Base-by-base conservation (phyloP, 2,888 invertebrate genomes). In the Coremacera marginata region DNA sequence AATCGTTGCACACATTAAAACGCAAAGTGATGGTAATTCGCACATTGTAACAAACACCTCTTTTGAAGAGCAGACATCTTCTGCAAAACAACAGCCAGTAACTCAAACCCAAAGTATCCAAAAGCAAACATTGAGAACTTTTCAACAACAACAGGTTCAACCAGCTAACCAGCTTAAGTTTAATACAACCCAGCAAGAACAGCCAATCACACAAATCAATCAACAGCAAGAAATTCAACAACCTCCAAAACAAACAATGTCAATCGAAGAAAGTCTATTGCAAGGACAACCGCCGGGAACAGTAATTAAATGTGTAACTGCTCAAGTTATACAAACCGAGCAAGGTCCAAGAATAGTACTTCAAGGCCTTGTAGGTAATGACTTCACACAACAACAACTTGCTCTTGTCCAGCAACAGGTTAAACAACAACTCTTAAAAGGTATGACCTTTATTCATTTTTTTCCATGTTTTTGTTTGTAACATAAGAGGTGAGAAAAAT, bases 381-480 rank as follows among this genome's bases (percentile, higher is more conserved):
- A 95, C 81, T 93, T 96, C 81, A 94, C 95, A 0, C 94, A 93
- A 1, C 94, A 95, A 81, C 96, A 96, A 88, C 88, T 96, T 82
- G 93, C 94, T 4, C 91, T 95, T 77, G 95, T 96, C 0, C 96
- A 96, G 84, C 95, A 95, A 82, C 96, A 96, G 91, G 96, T 96
- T 22, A 96, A 96, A 88, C 95, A 96, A 84, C 96, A 96, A 86
- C 89, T 96, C 72, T 90, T 96, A 71, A 96, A 95, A 93, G 95
- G 95, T 95, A 74, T 67, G 80, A 75, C 16, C 44, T 34, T 14
- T 75, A 22, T 76, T 44, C 8, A 71, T 37, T 44, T 78, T 79
- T n/a, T 2, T n/a, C 57, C 78, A 34, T 22, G 1, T 31, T 9
- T 16, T n/a, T 63, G 5, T n/a, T n/a, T n/a, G n/a, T n/a, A n/a